Percentiles rank a stretch among this genome's conserved stretches.
Evolutionary conservation across 2,113 vertebrate species (phyloP).

Genomic region (Anarhynchus alexandrinus): DNA sequence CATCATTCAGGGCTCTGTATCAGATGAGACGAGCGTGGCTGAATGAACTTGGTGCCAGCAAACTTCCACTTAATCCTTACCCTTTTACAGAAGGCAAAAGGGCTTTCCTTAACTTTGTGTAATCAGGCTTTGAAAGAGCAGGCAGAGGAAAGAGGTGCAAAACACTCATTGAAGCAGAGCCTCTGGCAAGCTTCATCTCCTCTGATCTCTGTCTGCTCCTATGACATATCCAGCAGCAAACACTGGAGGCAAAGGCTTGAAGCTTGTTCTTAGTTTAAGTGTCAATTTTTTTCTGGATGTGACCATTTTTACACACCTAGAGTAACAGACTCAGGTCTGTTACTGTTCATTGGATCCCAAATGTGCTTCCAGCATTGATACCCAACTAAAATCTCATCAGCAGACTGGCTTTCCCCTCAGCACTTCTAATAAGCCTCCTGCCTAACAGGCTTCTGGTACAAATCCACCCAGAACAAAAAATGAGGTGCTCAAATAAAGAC

Average conservation of each 20-base stretch:
- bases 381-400: background rate
- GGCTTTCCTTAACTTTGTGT: background rate
- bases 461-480: background rate
- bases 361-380: background rate
- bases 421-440: background rate
- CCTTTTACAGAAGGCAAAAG: background rate
- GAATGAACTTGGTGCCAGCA: background rate
- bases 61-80: background rate
- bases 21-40: background rate
- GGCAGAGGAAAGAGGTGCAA: background rate
- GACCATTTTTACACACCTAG: background rate
- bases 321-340: background rate
- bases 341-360: background rate
- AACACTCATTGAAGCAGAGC: background rate
- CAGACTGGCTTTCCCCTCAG: background rate
- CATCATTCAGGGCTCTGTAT: background rate
- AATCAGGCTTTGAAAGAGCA: background rate
- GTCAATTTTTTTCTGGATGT: background rate
- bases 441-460: background rate
- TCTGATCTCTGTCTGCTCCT: background rate
- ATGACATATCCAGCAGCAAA: rapidly evolving
- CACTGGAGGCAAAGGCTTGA: background rate
- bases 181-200: background rate
- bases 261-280: background rate
- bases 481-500: background rate